phyloP scores from a whole-genome alignment of 2,113 vertebrate species.

The Sminthopsis crassicaudata region DNA sequence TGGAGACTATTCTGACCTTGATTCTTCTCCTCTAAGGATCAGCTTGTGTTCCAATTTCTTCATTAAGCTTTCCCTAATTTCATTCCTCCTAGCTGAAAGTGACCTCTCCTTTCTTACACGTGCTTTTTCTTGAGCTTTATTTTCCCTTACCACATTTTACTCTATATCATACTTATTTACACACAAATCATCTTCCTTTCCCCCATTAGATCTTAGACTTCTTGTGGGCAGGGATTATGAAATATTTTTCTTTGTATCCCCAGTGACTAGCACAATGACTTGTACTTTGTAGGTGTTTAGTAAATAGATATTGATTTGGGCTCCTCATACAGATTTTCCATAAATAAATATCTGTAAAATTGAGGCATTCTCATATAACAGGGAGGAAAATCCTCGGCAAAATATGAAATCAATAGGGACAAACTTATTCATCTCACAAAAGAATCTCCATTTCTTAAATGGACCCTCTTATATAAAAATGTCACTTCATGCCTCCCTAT shows the following conservation, averaged over 20 bases:
- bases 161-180: neutral
- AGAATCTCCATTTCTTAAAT: neutral
- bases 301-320: neutral
- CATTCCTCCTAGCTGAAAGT: neutral
- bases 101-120: neutral
- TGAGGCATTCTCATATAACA: neutral
- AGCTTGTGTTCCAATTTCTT: neutral
- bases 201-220: neutral
- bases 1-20: neutral
- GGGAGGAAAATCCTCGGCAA: neutral
- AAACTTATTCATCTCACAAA: neutral
- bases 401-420: neutral
- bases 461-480: neutral
- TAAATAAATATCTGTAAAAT: neutral
- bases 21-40: neutral
- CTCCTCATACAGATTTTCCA: neutral
- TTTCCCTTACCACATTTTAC: neutral
- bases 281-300: neutral
- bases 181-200: neutral
- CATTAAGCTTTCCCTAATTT: neutral
- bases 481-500: neutral
- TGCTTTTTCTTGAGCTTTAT: neutral
- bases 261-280: neutral
- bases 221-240: neutral
- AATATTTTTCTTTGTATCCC: neutral